Conservation (phyloP, 2,888 invertebrate species). For the Xestoiulus laeticollis region DNA sequence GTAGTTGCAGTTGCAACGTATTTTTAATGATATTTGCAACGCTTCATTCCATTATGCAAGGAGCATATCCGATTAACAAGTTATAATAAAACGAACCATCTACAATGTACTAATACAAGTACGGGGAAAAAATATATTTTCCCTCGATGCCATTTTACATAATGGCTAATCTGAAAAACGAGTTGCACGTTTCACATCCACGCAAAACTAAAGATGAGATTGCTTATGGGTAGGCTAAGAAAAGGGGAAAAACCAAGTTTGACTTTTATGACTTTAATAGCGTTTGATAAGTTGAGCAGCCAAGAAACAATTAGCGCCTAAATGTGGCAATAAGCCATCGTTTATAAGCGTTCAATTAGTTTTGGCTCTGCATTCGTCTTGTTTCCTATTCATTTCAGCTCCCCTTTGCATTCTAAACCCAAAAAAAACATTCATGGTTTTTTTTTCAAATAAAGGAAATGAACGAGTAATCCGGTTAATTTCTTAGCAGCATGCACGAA, state of each 20-base stretch:
- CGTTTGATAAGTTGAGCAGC: constrained; percentile 41
- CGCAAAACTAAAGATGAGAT: background rate
- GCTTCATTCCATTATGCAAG: background rate
- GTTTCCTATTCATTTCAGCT: constrained; percentile 16
- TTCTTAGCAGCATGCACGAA: constrained; percentile 35
- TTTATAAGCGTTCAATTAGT: constrained; percentile 45
- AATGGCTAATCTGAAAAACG: constrained; percentile 3
- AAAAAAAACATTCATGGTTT: background rate
- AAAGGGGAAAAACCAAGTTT: background rate
- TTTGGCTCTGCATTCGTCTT: constrained; percentile 40
- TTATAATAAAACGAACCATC: background rate
- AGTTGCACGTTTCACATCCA: background rate
- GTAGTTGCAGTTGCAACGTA: background rate
- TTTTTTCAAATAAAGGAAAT: constrained; percentile 46
- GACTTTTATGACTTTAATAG: constrained; percentile 30
- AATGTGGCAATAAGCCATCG: constrained; percentile 48
- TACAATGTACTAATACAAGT: background rate
- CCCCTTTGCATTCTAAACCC: background rate
- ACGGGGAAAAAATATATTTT: background rate
- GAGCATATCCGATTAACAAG: background rate
- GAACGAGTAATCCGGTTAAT: constrained; percentile 42
- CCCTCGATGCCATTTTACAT: constrained; percentile 29
- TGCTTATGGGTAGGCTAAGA: background rate
- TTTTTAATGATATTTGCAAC: background rate
- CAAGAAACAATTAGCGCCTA: constrained; percentile 45